Conservation (phyloP, 2,888 invertebrate genomes). For the Suillia variegata region DNA sequence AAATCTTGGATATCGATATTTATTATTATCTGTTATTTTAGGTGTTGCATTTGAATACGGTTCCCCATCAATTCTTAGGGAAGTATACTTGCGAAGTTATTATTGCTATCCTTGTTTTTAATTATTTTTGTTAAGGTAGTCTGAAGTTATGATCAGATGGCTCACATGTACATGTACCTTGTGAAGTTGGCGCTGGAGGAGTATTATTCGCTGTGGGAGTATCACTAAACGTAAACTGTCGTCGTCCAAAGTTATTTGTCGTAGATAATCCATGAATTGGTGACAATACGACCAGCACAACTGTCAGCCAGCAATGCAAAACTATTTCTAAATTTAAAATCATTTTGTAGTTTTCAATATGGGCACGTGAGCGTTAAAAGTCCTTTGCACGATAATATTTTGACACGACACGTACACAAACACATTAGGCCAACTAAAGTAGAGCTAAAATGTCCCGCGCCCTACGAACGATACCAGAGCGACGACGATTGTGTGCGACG, state of each 20-base stretch:
- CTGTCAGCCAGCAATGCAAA: constrained; percentile 2
- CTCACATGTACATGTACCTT: neutral
- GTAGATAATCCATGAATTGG: neutral
- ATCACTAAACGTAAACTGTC: neutral
- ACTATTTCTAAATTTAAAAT: neutral
- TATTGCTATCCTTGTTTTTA: no score
- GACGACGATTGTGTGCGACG: neutral
- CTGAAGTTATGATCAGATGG: no score
- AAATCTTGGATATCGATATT: no score
- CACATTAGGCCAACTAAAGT: neutral
- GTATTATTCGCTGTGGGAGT: neutral
- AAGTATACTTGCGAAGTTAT: no score
- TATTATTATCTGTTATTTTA: no score
- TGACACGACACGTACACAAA: neutral
- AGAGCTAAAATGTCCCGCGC: no score
- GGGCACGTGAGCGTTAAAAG: neutral
- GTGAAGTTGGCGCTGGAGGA: neutral
- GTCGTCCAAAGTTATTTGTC: neutral
- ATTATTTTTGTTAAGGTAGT: no score
- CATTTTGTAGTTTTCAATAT: constrained; percentile 8
- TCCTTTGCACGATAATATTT: neutral
- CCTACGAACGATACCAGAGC: no score
- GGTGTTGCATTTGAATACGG: no score
- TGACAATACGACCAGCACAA: neutral
- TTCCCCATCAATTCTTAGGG: no score